phyloP scores from a whole-genome alignment of 2,888 invertebrate species.

The Dimorphilus gyrociliatus region DNA sequence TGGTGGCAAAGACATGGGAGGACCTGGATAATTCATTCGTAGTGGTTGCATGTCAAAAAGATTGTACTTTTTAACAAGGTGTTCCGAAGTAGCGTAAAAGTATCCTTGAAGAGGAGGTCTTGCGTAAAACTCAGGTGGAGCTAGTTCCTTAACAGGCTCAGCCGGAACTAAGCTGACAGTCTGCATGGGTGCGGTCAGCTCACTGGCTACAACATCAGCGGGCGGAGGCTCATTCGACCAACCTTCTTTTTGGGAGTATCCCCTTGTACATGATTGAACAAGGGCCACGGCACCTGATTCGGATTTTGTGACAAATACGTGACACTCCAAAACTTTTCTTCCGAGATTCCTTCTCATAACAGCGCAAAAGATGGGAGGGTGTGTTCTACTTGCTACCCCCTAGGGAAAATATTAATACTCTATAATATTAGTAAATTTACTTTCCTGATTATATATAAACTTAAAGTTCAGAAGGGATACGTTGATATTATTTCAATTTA shows the following conservation, averaged over 20 bases:
- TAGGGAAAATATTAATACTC: too few species aligned
- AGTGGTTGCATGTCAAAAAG: too few species aligned
- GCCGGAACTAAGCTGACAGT: constrained; percentile 6
- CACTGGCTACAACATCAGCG: constrained; percentile 6
- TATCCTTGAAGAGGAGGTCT: constrained; percentile 23
- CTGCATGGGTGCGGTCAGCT: constrained; percentile 4
- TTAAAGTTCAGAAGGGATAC: too few species aligned
- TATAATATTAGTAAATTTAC: too few species aligned
- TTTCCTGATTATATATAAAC: too few species aligned
- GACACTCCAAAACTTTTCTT: constrained; percentile 32
- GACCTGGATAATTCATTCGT: too few species aligned
- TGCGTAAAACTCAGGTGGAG: constrained; percentile 22
- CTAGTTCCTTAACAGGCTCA: constrained; percentile 9
- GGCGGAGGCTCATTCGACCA: constrained; percentile 9
- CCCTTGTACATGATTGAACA: constrained; percentile 90
- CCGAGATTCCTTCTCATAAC: constrained; percentile 30
- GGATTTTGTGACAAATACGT: constrained; percentile 41
- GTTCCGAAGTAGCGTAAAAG: constrained; percentile 21
- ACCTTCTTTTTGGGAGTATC: constrained; percentile 51
- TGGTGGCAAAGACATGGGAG: too few species aligned
- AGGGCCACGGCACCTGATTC: constrained; percentile 93
- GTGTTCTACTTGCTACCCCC: too few species aligned
- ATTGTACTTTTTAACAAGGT: constrained; percentile 21
- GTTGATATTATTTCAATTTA: too few species aligned
- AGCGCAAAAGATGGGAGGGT: constrained; percentile 33